phyloP scores from a whole-genome alignment of 2,797 vertebrate genomes.

The Thaleichthys pacificus region DNA sequence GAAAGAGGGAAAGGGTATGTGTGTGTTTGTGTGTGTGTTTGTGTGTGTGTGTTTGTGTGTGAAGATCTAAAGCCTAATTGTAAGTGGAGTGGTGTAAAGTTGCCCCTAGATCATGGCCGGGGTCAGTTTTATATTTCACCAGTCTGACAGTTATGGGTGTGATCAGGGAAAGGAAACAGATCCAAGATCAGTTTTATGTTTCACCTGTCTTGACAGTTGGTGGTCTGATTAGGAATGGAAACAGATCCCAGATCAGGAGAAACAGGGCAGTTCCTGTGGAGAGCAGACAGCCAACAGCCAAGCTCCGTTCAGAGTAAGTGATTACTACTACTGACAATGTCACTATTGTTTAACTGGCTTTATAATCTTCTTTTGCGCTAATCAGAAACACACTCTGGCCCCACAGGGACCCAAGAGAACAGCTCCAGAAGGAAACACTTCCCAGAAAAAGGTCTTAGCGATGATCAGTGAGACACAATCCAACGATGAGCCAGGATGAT shows the following conservation, averaged over 20 bases:
- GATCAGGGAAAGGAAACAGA: background rate
- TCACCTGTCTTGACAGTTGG: no score
- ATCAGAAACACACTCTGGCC: constrained; percentile 4
- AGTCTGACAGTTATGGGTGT: no score
- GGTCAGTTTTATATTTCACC: no score
- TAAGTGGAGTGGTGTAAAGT: no score
- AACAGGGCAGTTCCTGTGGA: background rate
- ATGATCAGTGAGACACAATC: background rate
- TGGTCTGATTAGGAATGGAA: no score
- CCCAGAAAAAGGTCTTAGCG: background rate
- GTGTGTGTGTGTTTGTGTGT: no score
- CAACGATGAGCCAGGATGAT: background rate
- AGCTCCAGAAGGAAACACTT: background rate
- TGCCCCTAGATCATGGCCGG: no score
- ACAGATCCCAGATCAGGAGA: no score
- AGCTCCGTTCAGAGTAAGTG: background rate
- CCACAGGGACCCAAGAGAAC: no score
- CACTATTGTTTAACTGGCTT: background rate
- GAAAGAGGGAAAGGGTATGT: background rate
- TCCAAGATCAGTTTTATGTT: background rate
- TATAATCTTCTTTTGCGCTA: background rate
- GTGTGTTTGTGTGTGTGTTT: background rate
- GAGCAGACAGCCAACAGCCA: background rate
- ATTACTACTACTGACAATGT: background rate
- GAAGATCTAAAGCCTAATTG: background rate